phyloP scores from a whole-genome alignment of 2,888 invertebrate genomes.

The Apodemia duryi region DNA sequence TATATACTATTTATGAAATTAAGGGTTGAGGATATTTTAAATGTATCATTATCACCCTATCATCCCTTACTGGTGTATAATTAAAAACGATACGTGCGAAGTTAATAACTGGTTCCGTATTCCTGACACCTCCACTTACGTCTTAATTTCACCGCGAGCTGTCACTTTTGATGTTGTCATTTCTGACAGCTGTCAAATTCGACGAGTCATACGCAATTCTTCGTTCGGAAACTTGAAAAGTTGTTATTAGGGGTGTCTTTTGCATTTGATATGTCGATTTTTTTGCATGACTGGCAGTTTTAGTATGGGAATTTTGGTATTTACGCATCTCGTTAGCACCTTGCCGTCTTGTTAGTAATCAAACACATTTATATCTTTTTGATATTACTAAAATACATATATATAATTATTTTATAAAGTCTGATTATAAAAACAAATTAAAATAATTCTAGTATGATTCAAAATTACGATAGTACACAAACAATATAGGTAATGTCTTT shows the following conservation, averaged over 20 bases:
- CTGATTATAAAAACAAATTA: too few species aligned
- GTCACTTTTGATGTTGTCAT: conserved; percentile 52
- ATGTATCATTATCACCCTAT: conserved; percentile 21
- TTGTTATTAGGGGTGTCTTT: conserved; percentile 63
- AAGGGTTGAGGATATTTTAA: conserved; percentile 6
- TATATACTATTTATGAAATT: conserved; percentile 1
- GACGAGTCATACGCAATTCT: conserved; percentile 54
- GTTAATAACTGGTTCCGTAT: conserved; percentile 61
- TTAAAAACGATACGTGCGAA: conserved; percentile 66
- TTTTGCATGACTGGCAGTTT: conserved; percentile 55
- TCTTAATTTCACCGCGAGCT: conserved; percentile 54
- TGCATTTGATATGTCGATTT: conserved; percentile 48
- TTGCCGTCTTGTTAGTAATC: neutral
- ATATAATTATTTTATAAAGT: too few species aligned
- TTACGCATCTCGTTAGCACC: conserved; percentile 28
- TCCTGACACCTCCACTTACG: conserved; percentile 50
- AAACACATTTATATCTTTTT: neutral
- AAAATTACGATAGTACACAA: too few species aligned
- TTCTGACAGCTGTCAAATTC: conserved; percentile 44
- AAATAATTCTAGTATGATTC: too few species aligned
- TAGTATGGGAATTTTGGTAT: conserved; percentile 28
- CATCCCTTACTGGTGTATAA: conserved; percentile 48
- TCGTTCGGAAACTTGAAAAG: conserved; percentile 53
- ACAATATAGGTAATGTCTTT: too few species aligned
- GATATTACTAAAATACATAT: neutral